A percentile compares a stretch with the other conserved stretches of the same genome.
Conservation (phyloP, 2,113 vertebrate species). For the Ginglymostoma cirratum region DNA sequence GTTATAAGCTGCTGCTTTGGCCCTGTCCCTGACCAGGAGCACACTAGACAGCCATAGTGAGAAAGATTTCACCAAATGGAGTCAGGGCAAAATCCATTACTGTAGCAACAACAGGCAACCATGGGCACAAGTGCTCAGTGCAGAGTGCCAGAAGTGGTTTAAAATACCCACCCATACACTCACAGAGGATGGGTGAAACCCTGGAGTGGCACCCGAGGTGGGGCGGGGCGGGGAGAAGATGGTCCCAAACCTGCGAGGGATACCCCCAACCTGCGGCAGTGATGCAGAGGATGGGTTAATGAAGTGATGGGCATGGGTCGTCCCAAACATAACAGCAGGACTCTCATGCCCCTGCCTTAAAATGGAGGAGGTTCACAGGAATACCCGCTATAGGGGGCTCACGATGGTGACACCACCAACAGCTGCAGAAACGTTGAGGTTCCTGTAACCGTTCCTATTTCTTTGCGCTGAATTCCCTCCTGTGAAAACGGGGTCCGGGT, state of each 20-base stretch:
- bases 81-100: neutral
- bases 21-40: neutral
- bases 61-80: neutral
- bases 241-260: too few relatives aligned
- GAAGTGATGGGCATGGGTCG: neutral
- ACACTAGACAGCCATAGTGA: neutral
- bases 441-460: neutral
- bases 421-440: neutral
- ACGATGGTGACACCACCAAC: neutral
- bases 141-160: neutral
- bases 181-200: neutral
- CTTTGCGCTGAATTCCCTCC: neutral
- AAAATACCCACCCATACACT: too few relatives aligned
- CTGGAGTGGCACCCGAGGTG: too few relatives aligned
- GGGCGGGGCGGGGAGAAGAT: too few relatives aligned
- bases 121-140: neutral
- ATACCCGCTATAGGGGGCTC: too few relatives aligned
- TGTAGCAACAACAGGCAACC: too few relatives aligned
- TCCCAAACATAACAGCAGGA: neutral
- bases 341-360: neutral
- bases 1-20: neutral
- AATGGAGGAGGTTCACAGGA: neutral
- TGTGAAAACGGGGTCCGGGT: too few relatives aligned
- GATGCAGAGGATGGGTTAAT: neutral
- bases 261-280: neutral